Conservation (phyloP, 2,888 invertebrate species). For the Eristalis pertinax region DNA sequence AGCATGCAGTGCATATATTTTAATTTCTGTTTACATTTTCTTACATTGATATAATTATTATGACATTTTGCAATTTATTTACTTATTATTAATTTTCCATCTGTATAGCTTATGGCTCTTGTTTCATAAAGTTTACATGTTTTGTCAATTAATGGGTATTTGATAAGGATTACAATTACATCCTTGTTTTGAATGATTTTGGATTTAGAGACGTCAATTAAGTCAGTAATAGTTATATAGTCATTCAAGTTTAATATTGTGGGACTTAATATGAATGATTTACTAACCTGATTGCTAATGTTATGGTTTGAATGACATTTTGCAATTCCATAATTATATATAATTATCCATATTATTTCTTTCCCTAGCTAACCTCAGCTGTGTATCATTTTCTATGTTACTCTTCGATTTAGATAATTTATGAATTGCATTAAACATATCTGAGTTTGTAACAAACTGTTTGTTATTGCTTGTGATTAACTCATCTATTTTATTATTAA, state of each 20-base stretch:
- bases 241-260: not conserved
- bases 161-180: conserved; percentile 7
- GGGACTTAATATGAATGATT: not conserved
- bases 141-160: not conserved
- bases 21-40: not conserved
- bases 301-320: conserved; percentile 16
- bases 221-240: not conserved
- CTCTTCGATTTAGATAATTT: not conserved
- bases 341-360: not conserved
- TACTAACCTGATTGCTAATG: not conserved
- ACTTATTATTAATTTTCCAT: not conserved
- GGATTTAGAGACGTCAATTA: conserved; percentile 18
- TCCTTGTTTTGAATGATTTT: conserved; percentile 24
- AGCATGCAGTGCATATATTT: conserved; percentile 1
- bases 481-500: conserved; percentile 33
- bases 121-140: not conserved
- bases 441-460: no score
- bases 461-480: conserved; percentile 1
- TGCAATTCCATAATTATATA: conserved; percentile 12
- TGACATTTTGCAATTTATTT: not conserved
- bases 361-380: not conserved
- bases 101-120: not conserved
- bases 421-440: not conserved
- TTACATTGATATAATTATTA: not conserved
- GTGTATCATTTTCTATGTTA: not conserved